Conservation (phyloP, 2,113 vertebrate species). For the Pedetes capensis region DNA sequence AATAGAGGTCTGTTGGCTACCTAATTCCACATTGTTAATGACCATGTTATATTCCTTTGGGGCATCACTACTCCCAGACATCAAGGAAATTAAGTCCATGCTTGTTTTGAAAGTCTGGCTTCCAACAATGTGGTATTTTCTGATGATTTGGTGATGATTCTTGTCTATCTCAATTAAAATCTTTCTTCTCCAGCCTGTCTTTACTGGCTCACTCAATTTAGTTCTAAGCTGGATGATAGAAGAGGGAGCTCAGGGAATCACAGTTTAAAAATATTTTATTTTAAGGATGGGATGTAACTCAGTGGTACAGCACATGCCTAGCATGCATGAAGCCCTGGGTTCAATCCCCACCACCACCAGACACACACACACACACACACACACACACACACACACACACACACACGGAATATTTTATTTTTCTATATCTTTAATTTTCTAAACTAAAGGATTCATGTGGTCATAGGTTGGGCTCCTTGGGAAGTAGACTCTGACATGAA, state of each 20-base stretch:
- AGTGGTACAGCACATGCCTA: no score
- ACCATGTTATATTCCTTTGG: background rate
- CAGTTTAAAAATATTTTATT: no score
- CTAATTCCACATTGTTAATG: background rate
- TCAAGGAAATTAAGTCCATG: background rate
- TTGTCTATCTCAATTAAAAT: background rate
- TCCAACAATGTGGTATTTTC: background rate
- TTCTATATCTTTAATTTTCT: constrained; percentile 41
- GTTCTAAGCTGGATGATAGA: background rate
- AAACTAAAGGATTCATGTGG: background rate
- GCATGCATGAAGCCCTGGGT: no score
- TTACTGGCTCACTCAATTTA: constrained; percentile 25
- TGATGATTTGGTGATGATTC: background rate
- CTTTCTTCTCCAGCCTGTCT: background rate
- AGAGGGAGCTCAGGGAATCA: background rate
- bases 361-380: no score
- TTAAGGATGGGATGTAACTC: no score
- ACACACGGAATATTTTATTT: background rate
- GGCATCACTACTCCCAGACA: background rate
- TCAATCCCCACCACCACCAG: no score
- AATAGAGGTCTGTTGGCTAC: background rate
- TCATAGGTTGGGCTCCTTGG: background rate
- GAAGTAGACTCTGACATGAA: background rate
- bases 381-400: no score
- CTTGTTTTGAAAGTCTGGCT: background rate